Evolutionary conservation across 2,888 invertebrate genomes (phyloP), one percentile per base, ranked within the genome.

Genomic region (Nycteola revayana): DNA sequence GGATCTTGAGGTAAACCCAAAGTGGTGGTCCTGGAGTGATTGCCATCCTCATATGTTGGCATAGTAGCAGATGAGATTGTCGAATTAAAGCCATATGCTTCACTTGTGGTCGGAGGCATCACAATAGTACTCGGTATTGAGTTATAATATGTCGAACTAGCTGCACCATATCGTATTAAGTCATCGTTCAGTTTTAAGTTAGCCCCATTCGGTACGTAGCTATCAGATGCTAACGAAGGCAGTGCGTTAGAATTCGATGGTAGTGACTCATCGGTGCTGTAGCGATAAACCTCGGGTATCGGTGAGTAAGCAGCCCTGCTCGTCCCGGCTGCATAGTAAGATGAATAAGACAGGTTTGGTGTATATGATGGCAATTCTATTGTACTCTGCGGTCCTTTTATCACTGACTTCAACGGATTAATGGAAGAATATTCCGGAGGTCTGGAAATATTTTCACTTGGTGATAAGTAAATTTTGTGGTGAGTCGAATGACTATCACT

Each of bases 201-300:
- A 17, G 75, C 66, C 44, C 86, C 84, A 42, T 87, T 87, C 3
- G 88, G 86, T 8, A 88, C 75, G 53, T 87, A 87, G 46, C 65
- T 83, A 61, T 88, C 88, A 42, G 81, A 60, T 45, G 73, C 42
- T 36, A 86, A 36, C 41, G 80, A 50, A 32, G 80, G 60, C 54
- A 86, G 50, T 30, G 75, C 27, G 23, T 57, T 66, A 50, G 81
- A 65, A 77, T 76, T 83, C 44, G 70, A 65, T 42, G 76, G 71
- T 63, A 85, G 50, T 86, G 85, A 83, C 52, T 88, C 88, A 84
- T 88, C 86, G 66, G 60, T 77, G 28, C 60, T 50, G 59, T 81
- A 85, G 49, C 86, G 82, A 82, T 85, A 85, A 78, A 76, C 75
- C 43, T 87, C 86, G 22, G 83, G 45, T 66, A 85, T 74, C 24